These are phyloP conservation scores for Salminus brasiliensis DNA, from an alignment of 2,113 vertebrate genomes.

Conservation along the genomic window DNA sequence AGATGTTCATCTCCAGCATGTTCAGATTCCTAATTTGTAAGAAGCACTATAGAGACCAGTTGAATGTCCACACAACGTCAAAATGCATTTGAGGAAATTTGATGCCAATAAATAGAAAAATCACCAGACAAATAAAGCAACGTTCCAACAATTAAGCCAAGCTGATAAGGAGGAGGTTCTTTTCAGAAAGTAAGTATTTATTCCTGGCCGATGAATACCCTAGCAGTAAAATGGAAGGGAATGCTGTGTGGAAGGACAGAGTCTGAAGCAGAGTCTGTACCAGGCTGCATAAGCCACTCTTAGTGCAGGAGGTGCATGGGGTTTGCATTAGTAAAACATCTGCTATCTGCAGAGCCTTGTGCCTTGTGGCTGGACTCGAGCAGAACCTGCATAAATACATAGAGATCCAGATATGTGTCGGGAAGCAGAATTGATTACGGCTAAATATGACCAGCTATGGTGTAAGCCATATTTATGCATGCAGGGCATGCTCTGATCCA, in stretches of 20 bases:
- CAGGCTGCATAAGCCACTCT: conserved; percentile 2
- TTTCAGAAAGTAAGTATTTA: conserved; percentile 37
- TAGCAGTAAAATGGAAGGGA: not conserved
- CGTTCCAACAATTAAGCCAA: conserved; percentile 42
- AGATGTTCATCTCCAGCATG: too few relatives aligned
- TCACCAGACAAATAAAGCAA: conserved; percentile 52
- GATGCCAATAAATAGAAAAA: conserved; percentile 16
- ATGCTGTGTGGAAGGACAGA: conserved; percentile 13
- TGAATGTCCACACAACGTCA: not conserved
- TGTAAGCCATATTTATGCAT: conserved; percentile 24
- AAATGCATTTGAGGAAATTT: not conserved
- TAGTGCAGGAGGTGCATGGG: not conserved
- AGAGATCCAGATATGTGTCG: not conserved
- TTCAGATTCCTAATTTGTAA: too few relatives aligned
- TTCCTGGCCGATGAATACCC: not conserved
- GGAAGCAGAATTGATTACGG: conserved; percentile 12
- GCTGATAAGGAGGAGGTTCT: conserved; percentile 39
- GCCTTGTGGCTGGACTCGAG: conserved; percentile 15
- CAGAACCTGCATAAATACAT: conserved; percentile 8
- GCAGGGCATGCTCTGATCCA: conserved; percentile 14
- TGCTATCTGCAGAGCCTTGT: conserved; percentile 18
- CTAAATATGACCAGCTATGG: conserved; percentile 19
- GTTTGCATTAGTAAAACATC: conserved; percentile 29
- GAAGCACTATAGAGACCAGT: too few relatives aligned
- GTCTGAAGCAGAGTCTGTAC: conserved; percentile 3